Conservation (phyloP, 1,140 invertebrate genomes). For the Cataglyphis hispanica region DNA sequence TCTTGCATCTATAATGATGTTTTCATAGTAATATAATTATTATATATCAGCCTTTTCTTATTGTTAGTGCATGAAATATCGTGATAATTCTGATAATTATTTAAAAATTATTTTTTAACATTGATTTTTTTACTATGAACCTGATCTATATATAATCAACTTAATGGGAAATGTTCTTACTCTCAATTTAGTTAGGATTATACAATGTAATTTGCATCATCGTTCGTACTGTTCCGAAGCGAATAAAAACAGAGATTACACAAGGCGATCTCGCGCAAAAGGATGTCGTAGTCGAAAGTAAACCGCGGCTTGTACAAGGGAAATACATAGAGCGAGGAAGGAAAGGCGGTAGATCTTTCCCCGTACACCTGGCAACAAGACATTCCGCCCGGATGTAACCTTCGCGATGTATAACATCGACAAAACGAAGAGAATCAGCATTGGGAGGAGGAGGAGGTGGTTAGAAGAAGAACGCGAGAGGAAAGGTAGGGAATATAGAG, state of each 20-base stretch:
- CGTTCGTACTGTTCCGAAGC: neutral
- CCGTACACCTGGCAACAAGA: conserved; percentile 74
- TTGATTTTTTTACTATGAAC: neutral
- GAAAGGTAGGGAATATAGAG: conserved; percentile 55
- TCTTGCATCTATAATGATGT: neutral
- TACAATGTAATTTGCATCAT: neutral
- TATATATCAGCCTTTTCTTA: neutral
- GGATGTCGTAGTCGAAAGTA: neutral
- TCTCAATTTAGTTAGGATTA: neutral
- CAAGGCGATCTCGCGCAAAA: conserved; percentile 2
- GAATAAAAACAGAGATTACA: neutral
- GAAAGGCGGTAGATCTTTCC: conserved; percentile 29
- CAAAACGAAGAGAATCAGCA: conserved; percentile 70
- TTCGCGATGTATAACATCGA: conserved; percentile 66
- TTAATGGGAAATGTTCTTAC: neutral
- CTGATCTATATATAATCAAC: neutral
- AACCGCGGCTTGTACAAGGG: conserved; percentile 18
- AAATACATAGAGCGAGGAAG: neutral
- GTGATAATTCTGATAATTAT: neutral
- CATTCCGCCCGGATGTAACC: conserved; percentile 73
- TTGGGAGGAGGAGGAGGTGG: conserved; percentile 23
- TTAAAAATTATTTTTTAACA: neutral
- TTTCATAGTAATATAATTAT: conserved; percentile 1
- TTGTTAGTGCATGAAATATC: neutral
- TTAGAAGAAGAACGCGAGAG: neutral